These are phyloP conservation scores for Tamias sibiricus DNA, from an alignment of 2,113 vertebrate species.

Conservation along the genomic window DNA sequence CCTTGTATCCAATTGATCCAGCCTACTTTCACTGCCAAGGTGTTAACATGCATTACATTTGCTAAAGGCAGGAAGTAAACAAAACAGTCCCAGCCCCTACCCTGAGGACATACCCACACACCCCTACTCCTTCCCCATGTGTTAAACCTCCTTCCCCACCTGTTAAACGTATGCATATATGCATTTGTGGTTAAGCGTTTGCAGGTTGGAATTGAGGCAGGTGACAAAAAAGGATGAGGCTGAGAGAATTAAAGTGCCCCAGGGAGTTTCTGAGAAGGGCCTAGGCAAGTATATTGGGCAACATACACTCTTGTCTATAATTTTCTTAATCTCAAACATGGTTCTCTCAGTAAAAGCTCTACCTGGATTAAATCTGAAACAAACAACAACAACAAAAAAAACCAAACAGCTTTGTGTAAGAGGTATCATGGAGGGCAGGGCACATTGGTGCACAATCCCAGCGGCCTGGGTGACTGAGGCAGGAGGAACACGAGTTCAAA, in stretches of 20 bases:
- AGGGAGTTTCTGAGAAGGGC: neutral
- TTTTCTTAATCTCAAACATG: neutral
- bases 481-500: too few relatives aligned
- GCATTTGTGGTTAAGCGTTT: neutral
- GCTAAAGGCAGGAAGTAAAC: neutral
- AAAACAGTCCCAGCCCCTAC: neutral
- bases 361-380: neutral
- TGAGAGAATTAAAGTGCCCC: neutral
- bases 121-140: neutral
- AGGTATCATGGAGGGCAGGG: neutral
- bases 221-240: neutral
- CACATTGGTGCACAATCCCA: too few relatives aligned
- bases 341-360: conserved; percentile 46
- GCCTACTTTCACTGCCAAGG: neutral
- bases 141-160: neutral
- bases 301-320: neutral
- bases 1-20: conserved; percentile 16
- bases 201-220: neutral
- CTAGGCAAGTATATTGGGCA: neutral
- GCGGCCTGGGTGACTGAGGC: too few relatives aligned
- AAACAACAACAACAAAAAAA: conserved; percentile 22
- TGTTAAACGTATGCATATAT: neutral
- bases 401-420: neutral
- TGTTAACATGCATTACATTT: neutral
- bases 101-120: neutral